phyloP scores from a whole-genome alignment of 2,113 vertebrate species.

The Murina feae region DNA sequence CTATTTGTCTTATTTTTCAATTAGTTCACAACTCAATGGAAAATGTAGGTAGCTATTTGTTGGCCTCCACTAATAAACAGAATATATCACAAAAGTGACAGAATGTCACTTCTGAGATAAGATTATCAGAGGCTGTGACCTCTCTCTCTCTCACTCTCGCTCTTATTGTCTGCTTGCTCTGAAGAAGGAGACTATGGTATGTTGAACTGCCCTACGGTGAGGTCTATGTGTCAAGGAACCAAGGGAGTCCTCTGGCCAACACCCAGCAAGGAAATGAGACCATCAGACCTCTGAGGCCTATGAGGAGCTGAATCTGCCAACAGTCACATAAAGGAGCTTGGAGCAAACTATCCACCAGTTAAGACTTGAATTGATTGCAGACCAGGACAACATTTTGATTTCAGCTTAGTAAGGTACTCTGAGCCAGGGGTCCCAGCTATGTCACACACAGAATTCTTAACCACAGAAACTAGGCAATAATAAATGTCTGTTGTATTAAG shows the following conservation, averaged over 20 bases:
- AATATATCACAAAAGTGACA: neutral
- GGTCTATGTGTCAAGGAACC: neutral
- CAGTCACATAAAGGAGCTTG: neutral
- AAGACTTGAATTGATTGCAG: neutral
- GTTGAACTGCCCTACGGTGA: neutral
- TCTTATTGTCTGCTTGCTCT: neutral
- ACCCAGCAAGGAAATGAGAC: neutral
- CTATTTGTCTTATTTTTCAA: constrained; percentile 9
- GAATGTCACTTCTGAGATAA: neutral
- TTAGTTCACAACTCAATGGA: neutral
- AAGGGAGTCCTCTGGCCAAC: neutral
- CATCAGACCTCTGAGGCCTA: neutral
- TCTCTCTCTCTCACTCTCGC: neutral
- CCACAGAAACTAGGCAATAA: neutral
- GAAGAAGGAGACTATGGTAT: neutral
- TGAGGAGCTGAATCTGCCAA: neutral
- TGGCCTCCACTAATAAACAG: neutral
- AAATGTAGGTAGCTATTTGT: neutral
- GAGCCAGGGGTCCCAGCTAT: neutral
- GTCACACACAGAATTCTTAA: neutral
- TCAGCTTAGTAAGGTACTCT: neutral
- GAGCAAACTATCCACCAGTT: neutral
- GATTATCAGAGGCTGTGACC: neutral
- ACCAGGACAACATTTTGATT: neutral
- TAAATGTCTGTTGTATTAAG: constrained; percentile 5